Evolutionary conservation across 1,140 invertebrate genomes (phyloP).

Genomic region (Papilio helenus): DNA sequence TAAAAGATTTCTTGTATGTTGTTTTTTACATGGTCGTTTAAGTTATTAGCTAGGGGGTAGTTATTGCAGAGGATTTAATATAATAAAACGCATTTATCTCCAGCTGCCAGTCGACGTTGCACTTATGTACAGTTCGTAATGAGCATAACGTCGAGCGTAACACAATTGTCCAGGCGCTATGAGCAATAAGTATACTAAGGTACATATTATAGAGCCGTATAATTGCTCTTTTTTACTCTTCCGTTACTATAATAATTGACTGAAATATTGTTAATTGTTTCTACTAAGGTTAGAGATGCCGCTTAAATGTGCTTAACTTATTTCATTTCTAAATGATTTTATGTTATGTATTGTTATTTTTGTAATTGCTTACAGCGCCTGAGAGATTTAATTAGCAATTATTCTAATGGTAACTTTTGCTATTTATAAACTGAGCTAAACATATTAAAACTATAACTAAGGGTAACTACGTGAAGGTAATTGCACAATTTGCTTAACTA

Average conservation of each 20-base stretch:
- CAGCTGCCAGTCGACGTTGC: neutral
- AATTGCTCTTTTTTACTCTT: too few species aligned
- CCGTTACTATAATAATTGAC: too few species aligned
- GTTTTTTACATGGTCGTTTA: too few species aligned
- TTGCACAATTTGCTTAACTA: conserved; percentile 34
- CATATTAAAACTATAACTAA: conserved; percentile 8
- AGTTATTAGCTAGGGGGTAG: neutral
- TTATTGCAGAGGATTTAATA: neutral
- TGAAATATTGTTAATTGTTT: too few species aligned
- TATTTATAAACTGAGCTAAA: conserved; percentile 15
- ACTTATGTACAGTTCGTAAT: neutral
- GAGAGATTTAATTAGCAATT: conserved; percentile 14
- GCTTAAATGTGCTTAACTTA: too few species aligned
- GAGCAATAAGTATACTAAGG: neutral
- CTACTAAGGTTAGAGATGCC: too few species aligned
- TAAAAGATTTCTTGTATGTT: too few species aligned
- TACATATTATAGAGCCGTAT: too few species aligned
- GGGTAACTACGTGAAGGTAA: conserved; percentile 1
- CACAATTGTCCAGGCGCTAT: neutral
- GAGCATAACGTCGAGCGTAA: neutral
- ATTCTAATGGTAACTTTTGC: conserved; percentile 30
- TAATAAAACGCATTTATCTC: neutral
- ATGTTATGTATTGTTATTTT: neutral
- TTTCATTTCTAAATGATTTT: neutral
- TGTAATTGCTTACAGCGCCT: conserved; percentile 26